Evolutionary conservation across 2,888 invertebrate species (phyloP).

Genomic region (Yponomeuta malinellus): DNA sequence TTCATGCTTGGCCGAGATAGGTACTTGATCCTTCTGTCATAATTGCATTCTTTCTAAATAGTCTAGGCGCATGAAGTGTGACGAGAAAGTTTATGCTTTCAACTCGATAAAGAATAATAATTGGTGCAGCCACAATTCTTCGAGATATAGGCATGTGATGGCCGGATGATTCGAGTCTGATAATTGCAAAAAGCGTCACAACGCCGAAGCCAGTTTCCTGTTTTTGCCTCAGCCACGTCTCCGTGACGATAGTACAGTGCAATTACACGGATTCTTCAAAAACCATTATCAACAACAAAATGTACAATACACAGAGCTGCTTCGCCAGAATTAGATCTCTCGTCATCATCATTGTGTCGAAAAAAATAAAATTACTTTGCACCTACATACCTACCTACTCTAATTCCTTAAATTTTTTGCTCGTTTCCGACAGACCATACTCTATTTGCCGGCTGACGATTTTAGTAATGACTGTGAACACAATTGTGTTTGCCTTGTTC

Average conservation of each 20-base stretch:
- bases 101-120: too few species aligned
- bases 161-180: background rate
- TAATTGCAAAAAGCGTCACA: background rate
- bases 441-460: conserved; percentile 12
- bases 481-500: conserved; percentile 27
- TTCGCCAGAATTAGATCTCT: background rate
- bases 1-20: background rate
- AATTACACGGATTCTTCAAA: background rate
- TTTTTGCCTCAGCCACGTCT: background rate
- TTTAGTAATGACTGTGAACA: conserved; percentile 11
- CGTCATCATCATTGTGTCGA: background rate
- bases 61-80: too few species aligned
- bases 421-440: conserved; percentile 12
- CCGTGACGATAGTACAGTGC: background rate
- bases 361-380: conserved; percentile 9
- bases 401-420: conserved; percentile 9
- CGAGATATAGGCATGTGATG: background rate
- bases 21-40: background rate
- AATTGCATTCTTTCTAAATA: too few species aligned
- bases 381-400: conserved; percentile 5
- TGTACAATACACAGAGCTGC: background rate
- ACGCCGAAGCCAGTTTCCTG: background rate
- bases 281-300: background rate
- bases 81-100: too few species aligned
- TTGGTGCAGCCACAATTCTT: too few species aligned